Evolutionary conservation across 2,888 invertebrate genomes (phyloP).

Genomic region (Clanis bilineata): DNA sequence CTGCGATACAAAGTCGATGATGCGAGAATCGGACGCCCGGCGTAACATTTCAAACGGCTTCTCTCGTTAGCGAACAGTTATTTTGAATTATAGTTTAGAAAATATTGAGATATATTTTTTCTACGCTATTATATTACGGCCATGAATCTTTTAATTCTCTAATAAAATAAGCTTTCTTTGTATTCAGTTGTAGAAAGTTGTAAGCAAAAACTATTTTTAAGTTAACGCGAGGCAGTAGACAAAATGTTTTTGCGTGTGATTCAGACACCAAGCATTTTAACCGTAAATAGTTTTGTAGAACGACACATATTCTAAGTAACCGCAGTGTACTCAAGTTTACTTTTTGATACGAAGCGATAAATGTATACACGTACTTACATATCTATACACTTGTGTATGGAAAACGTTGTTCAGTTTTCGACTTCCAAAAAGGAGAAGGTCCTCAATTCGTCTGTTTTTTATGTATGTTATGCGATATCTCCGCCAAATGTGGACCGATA

Average conservation of each 20-base stretch:
- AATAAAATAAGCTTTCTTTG: constrained; percentile 32
- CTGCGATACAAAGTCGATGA: background rate
- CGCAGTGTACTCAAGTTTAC: constrained; percentile 59
- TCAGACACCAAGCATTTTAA: constrained; percentile 10
- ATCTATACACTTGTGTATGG: constrained; percentile 3
- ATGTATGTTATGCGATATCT: no score
- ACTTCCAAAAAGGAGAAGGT: no score
- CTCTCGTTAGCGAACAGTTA: constrained; percentile 45
- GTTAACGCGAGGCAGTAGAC: background rate
- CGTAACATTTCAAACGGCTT: constrained; percentile 28
- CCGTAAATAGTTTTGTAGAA: constrained; percentile 29
- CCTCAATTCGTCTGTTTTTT: no score
- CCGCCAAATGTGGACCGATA: no score
- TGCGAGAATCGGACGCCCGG: background rate
- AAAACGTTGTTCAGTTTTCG: background rate
- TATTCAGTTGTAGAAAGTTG: constrained; percentile 23
- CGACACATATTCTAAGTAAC: constrained; percentile 60
- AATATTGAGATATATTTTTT: constrained; percentile 24
- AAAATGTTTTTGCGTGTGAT: background rate
- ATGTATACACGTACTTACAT: constrained; percentile 23
- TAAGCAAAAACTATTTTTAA: constrained; percentile 23
- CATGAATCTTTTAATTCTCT: constrained; percentile 23
- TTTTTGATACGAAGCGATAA: constrained; percentile 63
- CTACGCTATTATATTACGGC: constrained; percentile 14
- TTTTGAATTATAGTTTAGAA: constrained; percentile 15